These are phyloP conservation scores for Neotoxoptera formosana DNA, from an alignment of 1,140 invertebrate species.

Conservation along the genomic window DNA sequence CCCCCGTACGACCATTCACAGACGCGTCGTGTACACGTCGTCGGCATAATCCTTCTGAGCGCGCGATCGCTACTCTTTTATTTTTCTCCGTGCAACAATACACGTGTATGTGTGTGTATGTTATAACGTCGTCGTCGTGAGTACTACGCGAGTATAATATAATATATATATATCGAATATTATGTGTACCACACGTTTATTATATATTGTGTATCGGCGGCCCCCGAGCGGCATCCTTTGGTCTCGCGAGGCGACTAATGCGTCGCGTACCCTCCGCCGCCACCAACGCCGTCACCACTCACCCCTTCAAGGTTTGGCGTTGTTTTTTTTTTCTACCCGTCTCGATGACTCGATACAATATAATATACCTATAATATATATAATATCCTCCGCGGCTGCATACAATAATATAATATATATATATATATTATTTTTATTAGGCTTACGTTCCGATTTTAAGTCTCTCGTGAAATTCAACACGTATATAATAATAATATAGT, in stretches of 20 bases:
- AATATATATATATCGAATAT: background rate
- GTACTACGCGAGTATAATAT: background rate
- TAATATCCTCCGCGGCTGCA: background rate
- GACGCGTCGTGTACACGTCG: background rate
- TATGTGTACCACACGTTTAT: no score
- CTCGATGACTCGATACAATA: constrained; percentile 48
- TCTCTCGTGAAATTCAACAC: constrained; percentile 16
- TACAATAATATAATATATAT: background rate
- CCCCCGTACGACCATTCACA: background rate
- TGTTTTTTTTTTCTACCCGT: constrained; percentile 25
- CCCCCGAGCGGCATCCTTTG: constrained; percentile 40
- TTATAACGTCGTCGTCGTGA: constrained; percentile 1
- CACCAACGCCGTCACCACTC: background rate
- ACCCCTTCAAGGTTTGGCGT: background rate
- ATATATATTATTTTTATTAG: constrained; percentile 3
- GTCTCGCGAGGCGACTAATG: constrained; percentile 42
- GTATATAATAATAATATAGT: background rate
- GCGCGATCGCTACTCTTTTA: constrained; percentile 35
- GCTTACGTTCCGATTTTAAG: constrained; percentile 6
- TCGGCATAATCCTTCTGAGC: constrained; percentile 52
- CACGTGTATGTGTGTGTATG: background rate
- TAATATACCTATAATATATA: no score
- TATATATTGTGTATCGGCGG: constrained; percentile 9
- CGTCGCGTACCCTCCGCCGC: constrained; percentile 4
- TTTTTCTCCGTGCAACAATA: constrained; percentile 44